Conservation (phyloP, 2,888 invertebrate genomes). For the Chalcosyrphus nemorum region DNA sequence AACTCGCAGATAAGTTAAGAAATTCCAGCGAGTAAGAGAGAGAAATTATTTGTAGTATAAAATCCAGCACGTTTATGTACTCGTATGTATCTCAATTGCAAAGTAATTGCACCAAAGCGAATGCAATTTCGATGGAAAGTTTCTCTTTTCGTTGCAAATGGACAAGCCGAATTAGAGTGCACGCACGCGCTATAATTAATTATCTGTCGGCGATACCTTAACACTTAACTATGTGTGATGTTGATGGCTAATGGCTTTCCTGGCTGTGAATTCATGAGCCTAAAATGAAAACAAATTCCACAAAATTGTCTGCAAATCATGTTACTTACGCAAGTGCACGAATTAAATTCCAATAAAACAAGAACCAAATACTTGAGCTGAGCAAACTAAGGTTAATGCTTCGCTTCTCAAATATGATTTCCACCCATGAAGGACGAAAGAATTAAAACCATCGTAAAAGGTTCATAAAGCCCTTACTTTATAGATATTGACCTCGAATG, state of each 20-base stretch:
- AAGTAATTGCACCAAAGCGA: conserved; percentile 1
- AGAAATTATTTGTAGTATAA: no score
- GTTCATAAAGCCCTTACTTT: no score
- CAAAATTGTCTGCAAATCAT: neutral
- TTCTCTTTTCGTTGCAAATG: conserved; percentile 12
- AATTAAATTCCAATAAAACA: conserved; percentile 4
- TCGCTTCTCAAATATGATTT: no score
- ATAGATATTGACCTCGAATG: no score
- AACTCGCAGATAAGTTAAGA: neutral
- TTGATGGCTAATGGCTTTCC: neutral
- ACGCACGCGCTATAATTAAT: conserved; percentile 14
- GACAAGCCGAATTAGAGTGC: neutral
- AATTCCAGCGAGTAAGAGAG: neutral
- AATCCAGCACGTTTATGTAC: no score
- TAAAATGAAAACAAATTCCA: conserved; percentile 8
- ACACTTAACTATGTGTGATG: conserved; percentile 3
- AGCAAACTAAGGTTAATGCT: no score
- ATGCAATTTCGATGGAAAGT: no score
- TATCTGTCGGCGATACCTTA: conserved; percentile 8
- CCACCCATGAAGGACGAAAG: no score
- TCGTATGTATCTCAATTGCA: conserved; percentile 6
- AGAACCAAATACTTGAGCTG: neutral
- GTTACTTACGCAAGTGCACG: conserved; percentile 22
- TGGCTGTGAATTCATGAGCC: conserved; percentile 10
- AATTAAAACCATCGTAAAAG: no score